phyloP scores from a whole-genome alignment of 2,888 invertebrate species.

The Exephanes ischioxanthus region DNA sequence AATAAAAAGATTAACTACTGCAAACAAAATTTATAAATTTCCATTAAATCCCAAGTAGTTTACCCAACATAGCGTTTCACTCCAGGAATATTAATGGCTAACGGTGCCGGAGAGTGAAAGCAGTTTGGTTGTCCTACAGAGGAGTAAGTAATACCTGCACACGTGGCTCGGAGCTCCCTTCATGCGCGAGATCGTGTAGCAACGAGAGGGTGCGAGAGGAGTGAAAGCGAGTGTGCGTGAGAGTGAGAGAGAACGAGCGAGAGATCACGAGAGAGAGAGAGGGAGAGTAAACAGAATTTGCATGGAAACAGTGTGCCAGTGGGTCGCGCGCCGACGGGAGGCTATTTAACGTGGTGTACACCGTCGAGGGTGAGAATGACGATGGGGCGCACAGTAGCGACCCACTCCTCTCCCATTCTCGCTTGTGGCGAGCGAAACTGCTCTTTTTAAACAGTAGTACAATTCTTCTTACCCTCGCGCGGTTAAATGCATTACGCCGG shows the following conservation, averaged over 20 bases:
- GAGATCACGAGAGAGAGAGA: conserved; percentile 58
- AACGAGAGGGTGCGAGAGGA: conserved; percentile 56
- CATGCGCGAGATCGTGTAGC: conserved; percentile 50
- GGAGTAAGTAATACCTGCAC: conserved; percentile 9
- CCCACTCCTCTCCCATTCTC: conserved; percentile 42
- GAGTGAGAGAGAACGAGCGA: conserved; percentile 68
- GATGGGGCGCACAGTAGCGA: conserved; percentile 24
- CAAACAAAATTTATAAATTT: neutral
- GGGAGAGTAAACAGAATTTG: conserved; percentile 84
- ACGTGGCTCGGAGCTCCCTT: conserved; percentile 41
- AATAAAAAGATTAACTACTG: neutral
- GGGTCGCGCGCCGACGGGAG: conserved; percentile 78
- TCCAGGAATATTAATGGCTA: conserved; percentile 4
- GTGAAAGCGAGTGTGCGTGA: conserved; percentile 64
- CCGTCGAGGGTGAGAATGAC: conserved; percentile 57
- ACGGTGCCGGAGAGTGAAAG: conserved; percentile 35
- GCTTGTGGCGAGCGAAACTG: conserved; percentile 69
- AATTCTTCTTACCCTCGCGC: conserved; percentile 75
- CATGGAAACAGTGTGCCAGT: conserved; percentile 84
- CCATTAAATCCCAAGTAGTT: neutral
- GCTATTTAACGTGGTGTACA: conserved; percentile 76
- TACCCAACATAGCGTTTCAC: neutral
- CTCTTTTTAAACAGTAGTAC: conserved; percentile 78
- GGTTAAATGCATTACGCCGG: conserved; percentile 77
- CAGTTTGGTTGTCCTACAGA: conserved; percentile 22